These are phyloP conservation scores for Coelopa pilipes DNA, from an alignment of 2,888 invertebrate genomes.

Conservation along the genomic window DNA sequence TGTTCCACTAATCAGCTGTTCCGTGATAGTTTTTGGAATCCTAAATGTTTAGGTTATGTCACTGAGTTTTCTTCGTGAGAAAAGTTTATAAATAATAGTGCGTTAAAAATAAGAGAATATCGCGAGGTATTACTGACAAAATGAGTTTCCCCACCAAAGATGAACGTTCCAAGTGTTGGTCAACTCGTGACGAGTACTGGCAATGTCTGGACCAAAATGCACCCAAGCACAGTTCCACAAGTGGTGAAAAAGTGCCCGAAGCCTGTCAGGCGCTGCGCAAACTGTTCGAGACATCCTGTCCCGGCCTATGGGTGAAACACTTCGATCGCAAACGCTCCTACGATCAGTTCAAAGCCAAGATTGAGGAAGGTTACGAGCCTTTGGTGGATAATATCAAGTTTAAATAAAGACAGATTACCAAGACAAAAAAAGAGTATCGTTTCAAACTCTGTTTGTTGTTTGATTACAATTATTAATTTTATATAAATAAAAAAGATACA, in stretches of 20 bases:
- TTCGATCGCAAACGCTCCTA: slow-evolving; percentile 92
- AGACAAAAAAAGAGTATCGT: too few relatives aligned
- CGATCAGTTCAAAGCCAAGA: slow-evolving; percentile 86
- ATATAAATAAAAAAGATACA: not conserved
- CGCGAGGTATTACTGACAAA: not conserved
- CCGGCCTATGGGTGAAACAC: slow-evolving; percentile 90
- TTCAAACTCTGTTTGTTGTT: not conserved
- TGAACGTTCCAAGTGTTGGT: slow-evolving; percentile 85
- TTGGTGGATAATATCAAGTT: slow-evolving; percentile 59
- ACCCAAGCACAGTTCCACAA: slow-evolving; percentile 66
- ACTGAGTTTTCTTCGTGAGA: not conserved
- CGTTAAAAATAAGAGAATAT: slow-evolving; percentile 13
- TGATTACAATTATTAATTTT: not conserved
- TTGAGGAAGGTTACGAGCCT: slow-evolving; percentile 88
- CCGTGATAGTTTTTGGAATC: slow-evolving; percentile 7
- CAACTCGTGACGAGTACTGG: slow-evolving; percentile 88
- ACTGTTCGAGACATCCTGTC: slow-evolving; percentile 81
- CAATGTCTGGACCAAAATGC: slow-evolving; percentile 82
- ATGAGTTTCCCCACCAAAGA: slow-evolving; percentile 88
- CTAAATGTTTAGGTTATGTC: slow-evolving; percentile 30
- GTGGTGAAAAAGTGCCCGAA: slow-evolving; percentile 69
- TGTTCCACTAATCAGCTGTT: slow-evolving; percentile 28
- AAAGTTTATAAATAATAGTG: not conserved
- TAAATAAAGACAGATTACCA: slow-evolving; percentile 14
- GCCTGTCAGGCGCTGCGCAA: slow-evolving; percentile 78